Evolutionary conservation across 1,140 invertebrate species (phyloP), one percentile per base, ranked within the genome.

Genomic region (Trichoplusia ni): DNA sequence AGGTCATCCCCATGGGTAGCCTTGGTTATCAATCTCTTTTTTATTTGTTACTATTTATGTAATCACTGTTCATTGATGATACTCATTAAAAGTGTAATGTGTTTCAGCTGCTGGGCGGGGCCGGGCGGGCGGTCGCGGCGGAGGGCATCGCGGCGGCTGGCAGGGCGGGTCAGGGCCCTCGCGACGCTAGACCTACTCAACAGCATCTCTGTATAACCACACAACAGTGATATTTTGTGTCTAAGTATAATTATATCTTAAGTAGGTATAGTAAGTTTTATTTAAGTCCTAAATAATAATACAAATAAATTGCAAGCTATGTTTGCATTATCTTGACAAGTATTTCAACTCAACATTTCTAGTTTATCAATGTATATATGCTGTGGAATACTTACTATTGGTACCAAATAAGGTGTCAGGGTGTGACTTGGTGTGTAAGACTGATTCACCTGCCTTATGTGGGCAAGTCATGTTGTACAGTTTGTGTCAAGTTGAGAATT

Each of bases 71-170:
- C 0, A 9, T 42, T 2, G 18, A 11, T 0, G n/a, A 49, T 42
- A 8, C 9, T 53, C 11, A 19, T 67, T 44, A 16, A 35, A 13
- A 27, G 47, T 14, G 4, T 49, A n/a, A 9, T 42, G 13, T 29
- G 61, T 90, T 89, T 25, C 81, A 91, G 90, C 85, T 59, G 89
- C 90, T 16, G 90, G 90, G 63, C 76, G 89, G 29, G 90, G 90
- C 0, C 64, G 90, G 58, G 82, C 81, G 4, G 83, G 88, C 0
- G 84, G 84, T 0, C 68, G 89, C 35, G 87, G 86, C 2, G 89
- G 84, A 5, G 90, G 89, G 13, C 86, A 89, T 46, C 77, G 90
- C 5, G 90, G 90, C 0, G 88, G 86, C 35, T 91, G 90, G 90
- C 89, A 91, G 62, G 90, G 90, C 4, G 88, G 88, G 31, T 85